phyloP scores from a whole-genome alignment of 2,113 vertebrate species.

The Rhipidura dahli region DNA sequence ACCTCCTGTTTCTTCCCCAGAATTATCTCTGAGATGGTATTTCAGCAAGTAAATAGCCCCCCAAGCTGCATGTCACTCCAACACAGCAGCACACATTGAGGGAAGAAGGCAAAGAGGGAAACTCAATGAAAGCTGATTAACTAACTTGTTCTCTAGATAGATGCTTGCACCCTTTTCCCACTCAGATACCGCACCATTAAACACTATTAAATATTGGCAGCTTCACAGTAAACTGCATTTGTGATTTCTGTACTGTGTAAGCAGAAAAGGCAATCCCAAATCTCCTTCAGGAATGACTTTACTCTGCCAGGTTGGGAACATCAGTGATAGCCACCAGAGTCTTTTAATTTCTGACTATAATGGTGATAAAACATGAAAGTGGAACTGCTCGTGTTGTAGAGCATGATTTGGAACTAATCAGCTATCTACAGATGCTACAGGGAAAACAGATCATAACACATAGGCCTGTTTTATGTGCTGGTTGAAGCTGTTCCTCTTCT shows the following conservation, averaged over 20 bases:
- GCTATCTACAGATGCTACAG: background rate
- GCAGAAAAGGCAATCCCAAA: background rate
- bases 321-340: background rate
- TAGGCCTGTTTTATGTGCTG: background rate
- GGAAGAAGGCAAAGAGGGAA: background rate
- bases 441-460: background rate
- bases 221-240: background rate
- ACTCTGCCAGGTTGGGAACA: background rate
- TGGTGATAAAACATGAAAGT: constrained; percentile 5
- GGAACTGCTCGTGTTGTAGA: background rate
- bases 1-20: background rate
- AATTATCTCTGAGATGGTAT: background rate
- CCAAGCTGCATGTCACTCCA: background rate
- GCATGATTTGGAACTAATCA: background rate
- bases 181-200: background rate
- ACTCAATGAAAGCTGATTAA: background rate
- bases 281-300: background rate
- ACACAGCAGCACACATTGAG: background rate
- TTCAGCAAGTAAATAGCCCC: background rate
- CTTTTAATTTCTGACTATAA: background rate
- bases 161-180: background rate
- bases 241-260: background rate
- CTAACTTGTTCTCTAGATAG: background rate
- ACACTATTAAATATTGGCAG: background rate
- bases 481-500: background rate